Percentiles rank a stretch among this genome's conserved stretches.
Conservation (phyloP, 2,888 invertebrate genomes). For the Actias luna region DNA sequence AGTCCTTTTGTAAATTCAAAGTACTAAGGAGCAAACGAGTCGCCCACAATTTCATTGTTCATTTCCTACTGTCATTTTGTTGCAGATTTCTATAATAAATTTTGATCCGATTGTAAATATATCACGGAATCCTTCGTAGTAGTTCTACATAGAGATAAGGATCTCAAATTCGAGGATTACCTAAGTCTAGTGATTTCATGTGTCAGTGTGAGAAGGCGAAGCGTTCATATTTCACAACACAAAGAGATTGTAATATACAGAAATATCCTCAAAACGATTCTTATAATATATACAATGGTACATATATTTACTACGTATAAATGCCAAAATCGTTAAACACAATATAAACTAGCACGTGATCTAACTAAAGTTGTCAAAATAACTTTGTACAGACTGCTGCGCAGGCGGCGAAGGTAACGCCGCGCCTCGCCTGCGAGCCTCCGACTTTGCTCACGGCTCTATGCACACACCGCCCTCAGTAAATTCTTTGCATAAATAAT, state of each 20-base stretch:
- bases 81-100: background rate
- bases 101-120: background rate
- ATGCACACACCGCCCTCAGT: conserved; percentile 75
- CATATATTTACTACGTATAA: conserved; percentile 33
- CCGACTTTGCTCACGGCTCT: conserved; percentile 57
- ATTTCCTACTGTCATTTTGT: background rate
- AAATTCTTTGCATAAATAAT: conserved; percentile 80
- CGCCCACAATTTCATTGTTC: background rate
- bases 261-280: conserved; percentile 41
- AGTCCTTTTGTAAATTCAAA: conserved; percentile 16
- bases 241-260: conserved; percentile 57
- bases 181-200: conserved; percentile 46
- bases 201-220: conserved; percentile 53
- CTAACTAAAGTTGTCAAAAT: conserved; percentile 64
- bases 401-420: conserved; percentile 72
- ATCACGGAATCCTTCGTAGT: background rate
- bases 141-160: conserved; percentile 47
- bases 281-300: background rate
- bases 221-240: conserved; percentile 54
- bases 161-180: conserved; percentile 54
- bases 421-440: conserved; percentile 67
- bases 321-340: conserved; percentile 59
- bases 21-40: conserved; percentile 1
- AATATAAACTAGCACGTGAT: conserved; percentile 52
- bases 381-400: conserved; percentile 60